Conservation (phyloP, 2,113 vertebrate genomes). For the Ciconia boyciana region DNA sequence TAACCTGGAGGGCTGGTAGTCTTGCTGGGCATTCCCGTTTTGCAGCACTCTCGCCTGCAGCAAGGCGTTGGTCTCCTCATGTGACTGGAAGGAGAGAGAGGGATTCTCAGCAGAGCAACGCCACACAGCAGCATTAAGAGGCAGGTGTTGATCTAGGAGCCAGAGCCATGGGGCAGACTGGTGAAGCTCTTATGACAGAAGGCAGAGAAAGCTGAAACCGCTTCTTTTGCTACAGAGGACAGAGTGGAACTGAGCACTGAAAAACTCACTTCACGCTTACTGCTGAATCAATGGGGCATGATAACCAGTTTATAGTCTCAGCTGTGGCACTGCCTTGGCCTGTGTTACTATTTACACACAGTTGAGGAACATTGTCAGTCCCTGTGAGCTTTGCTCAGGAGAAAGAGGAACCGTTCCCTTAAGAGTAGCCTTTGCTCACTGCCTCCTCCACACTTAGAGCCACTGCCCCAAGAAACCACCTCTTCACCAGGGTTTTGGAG, state of each 20-base stretch:
- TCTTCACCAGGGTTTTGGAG: background rate
- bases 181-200: background rate
- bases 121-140: background rate
- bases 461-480: background rate
- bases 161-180: background rate
- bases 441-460: background rate
- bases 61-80: constrained; percentile 73
- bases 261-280: background rate
- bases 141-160: background rate
- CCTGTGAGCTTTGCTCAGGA: background rate
- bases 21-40: constrained; percentile 69
- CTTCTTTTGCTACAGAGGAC: background rate
- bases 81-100: constrained; percentile 56
- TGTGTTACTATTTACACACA: background rate
- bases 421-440: background rate
- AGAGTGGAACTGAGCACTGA: background rate
- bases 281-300: background rate
- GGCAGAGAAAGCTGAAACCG: background rate
- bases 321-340: background rate
- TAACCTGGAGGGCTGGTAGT: constrained; percentile 79
- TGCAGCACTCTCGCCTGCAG: constrained; percentile 72
- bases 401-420: accelerated
- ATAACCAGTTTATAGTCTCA: background rate
- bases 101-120: background rate
- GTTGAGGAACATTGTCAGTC: background rate